phyloP scores from a whole-genome alignment of 2,113 vertebrate genomes.

The Zosterops japonicus region DNA sequence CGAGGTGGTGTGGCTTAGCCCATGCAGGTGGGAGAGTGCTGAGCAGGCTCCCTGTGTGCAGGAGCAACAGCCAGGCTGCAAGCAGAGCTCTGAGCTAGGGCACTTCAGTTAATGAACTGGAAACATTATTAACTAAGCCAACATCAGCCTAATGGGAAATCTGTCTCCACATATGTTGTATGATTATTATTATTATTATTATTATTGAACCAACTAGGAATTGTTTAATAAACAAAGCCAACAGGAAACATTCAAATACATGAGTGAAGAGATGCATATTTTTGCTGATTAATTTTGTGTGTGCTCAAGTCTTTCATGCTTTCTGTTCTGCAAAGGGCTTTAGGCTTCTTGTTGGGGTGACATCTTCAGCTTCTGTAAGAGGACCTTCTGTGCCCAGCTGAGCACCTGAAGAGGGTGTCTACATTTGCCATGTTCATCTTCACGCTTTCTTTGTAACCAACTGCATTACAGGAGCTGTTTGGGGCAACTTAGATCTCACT shows the following conservation, averaged over 20 bases:
- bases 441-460: background rate
- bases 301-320: background rate
- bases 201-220: background rate
- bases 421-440: background rate
- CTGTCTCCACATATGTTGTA: background rate
- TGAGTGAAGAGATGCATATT: background rate
- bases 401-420: background rate
- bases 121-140: background rate
- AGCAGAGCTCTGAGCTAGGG: background rate
- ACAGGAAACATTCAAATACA: background rate
- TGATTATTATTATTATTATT: background rate
- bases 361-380: background rate
- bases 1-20: background rate
- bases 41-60: background rate
- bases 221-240: conserved; percentile 45
- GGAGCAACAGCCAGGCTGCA: background rate
- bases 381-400: background rate
- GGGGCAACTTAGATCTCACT: background rate
- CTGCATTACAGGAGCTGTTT: background rate
- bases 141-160: conserved; percentile 1
- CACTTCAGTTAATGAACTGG: background rate
- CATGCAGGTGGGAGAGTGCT: background rate
- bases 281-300: background rate
- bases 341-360: background rate
- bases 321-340: background rate